phyloP scores from a whole-genome alignment of 2,888 invertebrate species.

The Eupithecia dodoneata region DNA sequence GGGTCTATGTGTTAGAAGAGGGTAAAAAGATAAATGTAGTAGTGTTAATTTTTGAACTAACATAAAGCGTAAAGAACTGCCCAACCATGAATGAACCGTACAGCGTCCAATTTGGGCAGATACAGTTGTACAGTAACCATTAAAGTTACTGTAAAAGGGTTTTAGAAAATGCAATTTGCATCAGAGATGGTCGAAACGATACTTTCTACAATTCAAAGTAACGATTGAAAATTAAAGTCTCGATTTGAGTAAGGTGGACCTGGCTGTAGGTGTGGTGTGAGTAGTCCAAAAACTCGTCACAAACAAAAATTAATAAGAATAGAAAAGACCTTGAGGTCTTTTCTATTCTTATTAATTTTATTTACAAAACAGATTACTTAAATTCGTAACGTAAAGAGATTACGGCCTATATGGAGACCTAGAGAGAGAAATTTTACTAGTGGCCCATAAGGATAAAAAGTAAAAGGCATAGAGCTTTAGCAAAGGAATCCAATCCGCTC shows the following conservation, averaged over 20 bases:
- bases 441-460: neutral
- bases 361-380: neutral
- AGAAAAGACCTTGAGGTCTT: neutral
- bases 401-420: neutral
- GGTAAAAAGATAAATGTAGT: neutral
- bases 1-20: neutral
- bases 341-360: neutral
- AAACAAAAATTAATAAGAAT: too few relatives aligned
- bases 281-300: neutral
- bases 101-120: slow-evolving; percentile 19
- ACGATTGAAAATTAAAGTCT: neutral
- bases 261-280: neutral
- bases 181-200: slow-evolving; percentile 21
- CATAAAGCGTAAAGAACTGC: slow-evolving; percentile 6
- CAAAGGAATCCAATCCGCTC: neutral
- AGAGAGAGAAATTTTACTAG: neutral
- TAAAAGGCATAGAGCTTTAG: neutral
- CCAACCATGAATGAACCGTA: slow-evolving; percentile 15
- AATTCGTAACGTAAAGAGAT: neutral
- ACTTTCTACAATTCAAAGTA: slow-evolving; percentile 30
- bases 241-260: neutral
- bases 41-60: slow-evolving; percentile 3
- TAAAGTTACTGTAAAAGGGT: slow-evolving; percentile 31
- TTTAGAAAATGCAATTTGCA: slow-evolving; percentile 35
- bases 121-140: slow-evolving; percentile 29